Evolutionary conservation across 2,113 vertebrate genomes (phyloP), one percentile per base, ranked within the genome.

Genomic region (Grammomys surdaster): DNA sequence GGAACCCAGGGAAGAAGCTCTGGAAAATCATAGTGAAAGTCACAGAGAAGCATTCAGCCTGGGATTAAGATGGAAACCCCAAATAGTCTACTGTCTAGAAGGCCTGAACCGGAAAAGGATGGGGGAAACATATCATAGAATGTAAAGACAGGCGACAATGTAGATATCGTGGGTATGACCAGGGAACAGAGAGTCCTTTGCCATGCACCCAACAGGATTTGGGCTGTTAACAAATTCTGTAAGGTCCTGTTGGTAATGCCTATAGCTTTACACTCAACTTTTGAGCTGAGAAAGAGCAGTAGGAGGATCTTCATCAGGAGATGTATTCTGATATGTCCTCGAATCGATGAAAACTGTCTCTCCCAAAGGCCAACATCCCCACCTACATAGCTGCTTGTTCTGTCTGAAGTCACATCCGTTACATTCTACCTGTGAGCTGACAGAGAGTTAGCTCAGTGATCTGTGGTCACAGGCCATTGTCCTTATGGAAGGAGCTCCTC

Each of bases 11-110:
- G 65, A 92, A 81, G 72, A 92, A 46, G 9, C 13, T 46, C 58
- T 77, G 7, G 90, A 65, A 96, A 93, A 58, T 48, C 43, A 93
- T 19, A 96, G 69, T 67, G 58, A 33, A 20, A 51, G 36, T 96
- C 51, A 70, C 33, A 63, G 48, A 95, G 43, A 85, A 58, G 73
- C 31, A 20, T 93, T 85, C 81, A 78, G 78, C 7, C 26, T 84
- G 14, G 19, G 54, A 77, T 90, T 90, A 56, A 92, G 8, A 84
- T 76, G 17, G 48, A 72, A 80, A 56, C 31, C 9, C 19, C 11
- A 81, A 80, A 91, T 77, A 89, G 36, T 76, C 89, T 95, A 3
- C 36, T 86, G 72, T 72, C 63, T 87, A 72, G 20, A 58, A 65
- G 56, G 26, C 48, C 33, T 10, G 40, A 1, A 6, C 17, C 2